Conservation (phyloP, 2,888 invertebrate genomes). For the Elaeidobius kamerunicus region DNA sequence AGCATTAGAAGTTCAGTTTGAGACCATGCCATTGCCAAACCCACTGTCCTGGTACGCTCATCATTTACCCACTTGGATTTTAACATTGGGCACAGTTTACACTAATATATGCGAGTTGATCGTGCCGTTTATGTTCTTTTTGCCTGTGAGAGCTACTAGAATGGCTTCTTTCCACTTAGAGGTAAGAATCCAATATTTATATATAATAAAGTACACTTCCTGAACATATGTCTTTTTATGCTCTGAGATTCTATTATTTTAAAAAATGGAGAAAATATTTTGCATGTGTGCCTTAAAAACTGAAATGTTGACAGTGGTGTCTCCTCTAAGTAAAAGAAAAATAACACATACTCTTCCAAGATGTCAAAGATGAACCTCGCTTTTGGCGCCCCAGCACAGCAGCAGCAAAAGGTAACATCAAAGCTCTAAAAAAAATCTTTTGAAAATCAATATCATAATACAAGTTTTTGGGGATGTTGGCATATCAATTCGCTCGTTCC, state of each 20-base stretch:
- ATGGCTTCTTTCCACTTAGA: slow-evolving; percentile 62
- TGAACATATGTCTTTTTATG: not conserved
- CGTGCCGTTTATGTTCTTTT: slow-evolving; percentile 69
- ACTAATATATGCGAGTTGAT: slow-evolving; percentile 64
- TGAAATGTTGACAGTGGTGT: no score
- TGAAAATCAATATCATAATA: no score
- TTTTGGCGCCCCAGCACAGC: no score
- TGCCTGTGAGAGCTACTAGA: slow-evolving; percentile 62
- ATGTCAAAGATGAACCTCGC: no score
- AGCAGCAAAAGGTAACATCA: no score
- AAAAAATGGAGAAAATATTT: not conserved
- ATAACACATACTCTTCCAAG: no score
- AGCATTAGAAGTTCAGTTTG: slow-evolving; percentile 67
- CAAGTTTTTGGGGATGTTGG: no score
- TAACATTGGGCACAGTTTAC: slow-evolving; percentile 58
- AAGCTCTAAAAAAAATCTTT: no score
- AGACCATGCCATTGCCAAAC: slow-evolving; percentile 72
- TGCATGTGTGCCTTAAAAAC: no score
- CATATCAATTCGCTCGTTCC: no score
- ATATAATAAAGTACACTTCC: no score
- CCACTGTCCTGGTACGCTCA: slow-evolving; percentile 69
- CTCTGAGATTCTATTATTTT: not conserved
- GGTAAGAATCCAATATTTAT: slow-evolving; percentile 49
- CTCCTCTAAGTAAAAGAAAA: no score
- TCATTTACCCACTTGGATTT: slow-evolving; percentile 65